Base-by-base conservation (phyloP, 2,888 invertebrate genomes). In the Notocelia uddmanniana region DNA sequence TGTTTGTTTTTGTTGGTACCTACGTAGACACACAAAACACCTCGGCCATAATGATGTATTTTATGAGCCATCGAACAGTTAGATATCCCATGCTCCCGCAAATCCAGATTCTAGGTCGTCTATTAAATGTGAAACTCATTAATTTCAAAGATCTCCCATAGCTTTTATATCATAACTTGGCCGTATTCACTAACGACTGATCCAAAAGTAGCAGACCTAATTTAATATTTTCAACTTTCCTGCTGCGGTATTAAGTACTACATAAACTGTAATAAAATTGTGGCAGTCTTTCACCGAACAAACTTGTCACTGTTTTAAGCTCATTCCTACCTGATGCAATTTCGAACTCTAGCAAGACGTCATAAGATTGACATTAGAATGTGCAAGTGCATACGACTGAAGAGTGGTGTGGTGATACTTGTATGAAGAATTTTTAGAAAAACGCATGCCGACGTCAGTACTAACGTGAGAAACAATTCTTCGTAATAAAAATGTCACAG, bases 391-490 rank as follows among this genome's bases (percentile, higher is more conserved):
- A 34, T 45, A 19, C 26, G 26, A 45, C 8, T 45, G 57, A 48
- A 31, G 31, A 15, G 21, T 54, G 59, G 45, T 54, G 21, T 54
- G 59, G 45, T 54, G 54, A 55, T 57, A 57, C 21, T 15, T 54
- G 45, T 11, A 31, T 11, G 45, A 48, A 15, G 19, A 18, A n/a
- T 21, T 54, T 31, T 60, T 55, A 34, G 41, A 72, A 57, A 72
- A 68, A 62, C 62, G 57, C 45, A 72, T 68, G 48, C 57, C 37
- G 34, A 64, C 68, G 60, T 66, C 73, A 50, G 31, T 54, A 68
- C 50, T 81, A 79, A 85, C 90, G 91, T 91, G 91, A 87, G 91
- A 91, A 89, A 89, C 88, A 86, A 88, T 89, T 83, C 83, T 77
- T 76, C 77, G 81, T 85, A 88, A 87, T 90, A 91, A 90, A 89